Base-by-base conservation (phyloP, 2,888 invertebrate genomes). In the Sinotaia quadrata region DNA sequence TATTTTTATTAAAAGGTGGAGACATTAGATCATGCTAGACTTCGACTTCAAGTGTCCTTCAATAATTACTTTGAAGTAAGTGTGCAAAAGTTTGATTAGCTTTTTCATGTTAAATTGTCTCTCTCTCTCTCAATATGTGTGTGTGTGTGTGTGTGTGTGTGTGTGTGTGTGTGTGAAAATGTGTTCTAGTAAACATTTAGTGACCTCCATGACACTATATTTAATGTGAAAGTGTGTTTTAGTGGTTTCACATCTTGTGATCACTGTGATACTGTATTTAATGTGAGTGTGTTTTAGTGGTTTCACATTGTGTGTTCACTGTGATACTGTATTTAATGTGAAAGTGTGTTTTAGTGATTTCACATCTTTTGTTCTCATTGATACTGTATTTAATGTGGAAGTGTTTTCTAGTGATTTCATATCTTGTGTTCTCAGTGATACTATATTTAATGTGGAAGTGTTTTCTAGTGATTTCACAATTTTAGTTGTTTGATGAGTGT, bases 41-140 rank as follows among this genome's bases (percentile, higher is more conserved):
- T 86, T 2, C 75, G 78, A 56, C 58, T 84, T 44, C 76, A 79
- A 60, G 59, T 85, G 12, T 81, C 84, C 18, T 84, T 85, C 69
- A 84, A 85, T 63, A 84, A 84, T 62, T 78, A 84, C 69, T 85
- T 85, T 81, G 81, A 83, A 78, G 85, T 84, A 76, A n/a, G n/a
- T n/a, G n/a, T n/a, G n/a, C n/a, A n/a, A n/a, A n/a, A n/a, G n/a
- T n/a, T n/a, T n/a, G n/a, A n/a, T n/a, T n/a, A n/a, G n/a, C n/a
- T n/a, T n/a, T 10, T 41, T 41, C 12, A 10, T 15, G 10, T 15
- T n/a, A n/a, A 54, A 24, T 54, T 3, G 8, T 12, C 15, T 52
- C 15, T 52, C 29, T 52, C 7, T 18, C 18, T 54, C 54, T 29
- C 1, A 54, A 3, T 7, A 12, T 54, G 27, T 21, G 54, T 24